Evolutionary conservation across 2,797 vertebrate genomes (phyloP).

Genomic region (Myotis vivesi): DNA sequence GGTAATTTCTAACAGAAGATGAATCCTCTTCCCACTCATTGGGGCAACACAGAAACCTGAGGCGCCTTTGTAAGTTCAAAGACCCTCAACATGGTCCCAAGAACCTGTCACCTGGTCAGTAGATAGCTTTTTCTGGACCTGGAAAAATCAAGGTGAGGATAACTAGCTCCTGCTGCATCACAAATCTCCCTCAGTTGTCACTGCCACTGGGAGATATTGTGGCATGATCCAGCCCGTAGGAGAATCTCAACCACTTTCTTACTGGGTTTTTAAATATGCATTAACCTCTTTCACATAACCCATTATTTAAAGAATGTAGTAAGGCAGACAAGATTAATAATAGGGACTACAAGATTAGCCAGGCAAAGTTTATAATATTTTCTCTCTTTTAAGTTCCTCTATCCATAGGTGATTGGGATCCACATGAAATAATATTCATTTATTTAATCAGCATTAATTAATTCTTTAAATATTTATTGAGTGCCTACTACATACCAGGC

Average conservation of each 20-base stretch:
- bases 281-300: neutral
- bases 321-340: neutral
- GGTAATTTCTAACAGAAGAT: slow-evolving; percentile 29
- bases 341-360: neutral
- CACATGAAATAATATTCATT: slow-evolving; percentile 40
- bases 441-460: slow-evolving; percentile 42
- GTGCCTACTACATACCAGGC: neutral
- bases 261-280: neutral
- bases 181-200: neutral
- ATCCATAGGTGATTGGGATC: neutral
- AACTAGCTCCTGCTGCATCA: neutral
- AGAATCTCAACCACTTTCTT: neutral
- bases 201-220: neutral
- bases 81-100: neutral
- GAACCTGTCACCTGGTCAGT: neutral
- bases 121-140: neutral
- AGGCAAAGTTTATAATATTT: slow-evolving; percentile 1
- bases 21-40: neutral
- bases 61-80: neutral
- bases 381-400: slow-evolving; percentile 48
- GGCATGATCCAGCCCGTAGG: neutral
- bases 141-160: slow-evolving; percentile 32
- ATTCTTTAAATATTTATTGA: slow-evolving; percentile 60
- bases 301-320: neutral
- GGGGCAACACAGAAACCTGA: neutral